phyloP scores from a whole-genome alignment of 1,140 invertebrate genomes.

The Atopsyche davidsoni region DNA sequence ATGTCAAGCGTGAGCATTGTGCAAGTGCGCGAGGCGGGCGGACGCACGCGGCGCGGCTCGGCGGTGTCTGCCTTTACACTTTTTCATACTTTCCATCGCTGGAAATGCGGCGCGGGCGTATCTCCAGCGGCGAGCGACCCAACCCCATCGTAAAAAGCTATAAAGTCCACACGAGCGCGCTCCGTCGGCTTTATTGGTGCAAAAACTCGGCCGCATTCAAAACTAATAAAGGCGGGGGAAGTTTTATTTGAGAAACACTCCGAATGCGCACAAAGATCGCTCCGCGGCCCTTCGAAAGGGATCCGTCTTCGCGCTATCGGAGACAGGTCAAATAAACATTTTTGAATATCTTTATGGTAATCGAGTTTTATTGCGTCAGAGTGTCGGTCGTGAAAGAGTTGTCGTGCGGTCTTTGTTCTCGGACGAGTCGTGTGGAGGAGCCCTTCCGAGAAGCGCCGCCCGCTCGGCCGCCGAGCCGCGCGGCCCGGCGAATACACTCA shows the following conservation, averaged over 20 bases:
- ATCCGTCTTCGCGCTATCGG: slow-evolving; percentile 5
- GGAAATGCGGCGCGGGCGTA: too few relatives aligned
- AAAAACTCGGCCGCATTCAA: slow-evolving; percentile 5
- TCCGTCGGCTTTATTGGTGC: slow-evolving; percentile 4
- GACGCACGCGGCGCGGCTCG: too few relatives aligned
- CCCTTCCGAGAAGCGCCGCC: too few relatives aligned
- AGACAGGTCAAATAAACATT: slow-evolving; percentile 14
- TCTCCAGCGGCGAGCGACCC: too few relatives aligned
- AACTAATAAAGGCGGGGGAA: neutral
- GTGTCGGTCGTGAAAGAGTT: too few relatives aligned
- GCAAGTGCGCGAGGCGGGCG: too few relatives aligned
- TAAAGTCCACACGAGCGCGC: slow-evolving; percentile 4
- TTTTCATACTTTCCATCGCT: too few relatives aligned
- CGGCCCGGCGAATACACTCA: too few relatives aligned
- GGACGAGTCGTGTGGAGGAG: too few relatives aligned
- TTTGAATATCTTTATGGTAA: slow-evolving; percentile 11
- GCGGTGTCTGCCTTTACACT: too few relatives aligned
- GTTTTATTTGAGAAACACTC: slow-evolving; percentile 1
- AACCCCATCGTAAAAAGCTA: neutral
- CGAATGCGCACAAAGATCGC: neutral
- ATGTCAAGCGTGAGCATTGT: slow-evolving; percentile 10
- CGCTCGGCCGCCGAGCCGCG: too few relatives aligned
- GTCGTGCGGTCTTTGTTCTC: too few relatives aligned
- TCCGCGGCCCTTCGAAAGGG: neutral
- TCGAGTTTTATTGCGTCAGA: slow-evolving; percentile 8